These are phyloP conservation scores for Vulpes vulpes DNA, from an alignment of 2,113 vertebrate species.

Conservation along the genomic window DNA sequence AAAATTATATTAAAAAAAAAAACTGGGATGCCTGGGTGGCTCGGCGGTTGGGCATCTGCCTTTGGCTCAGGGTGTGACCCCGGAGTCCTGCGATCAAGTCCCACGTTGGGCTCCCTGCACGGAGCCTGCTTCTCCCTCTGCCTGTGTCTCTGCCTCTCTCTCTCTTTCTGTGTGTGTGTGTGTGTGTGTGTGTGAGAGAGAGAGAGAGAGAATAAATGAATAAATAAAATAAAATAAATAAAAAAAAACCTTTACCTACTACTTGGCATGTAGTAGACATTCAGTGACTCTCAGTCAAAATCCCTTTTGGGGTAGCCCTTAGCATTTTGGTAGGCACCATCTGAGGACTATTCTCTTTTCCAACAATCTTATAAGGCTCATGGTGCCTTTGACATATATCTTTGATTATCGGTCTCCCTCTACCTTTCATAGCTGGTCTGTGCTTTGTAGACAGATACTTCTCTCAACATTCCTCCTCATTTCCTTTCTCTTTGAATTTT, in stretches of 20 bases:
- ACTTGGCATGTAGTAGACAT: not conserved
- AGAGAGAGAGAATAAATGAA: no score
- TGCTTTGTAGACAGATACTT: not conserved
- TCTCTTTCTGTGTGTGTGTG: no score
- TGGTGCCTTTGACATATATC: not conserved
- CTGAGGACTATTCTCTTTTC: not conserved
- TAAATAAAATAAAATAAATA: no score
- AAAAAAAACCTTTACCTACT: not conserved
- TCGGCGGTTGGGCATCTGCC: no score
- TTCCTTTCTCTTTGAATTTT: constrained; percentile 17
- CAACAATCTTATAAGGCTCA: not conserved
- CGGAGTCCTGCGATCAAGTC: no score
- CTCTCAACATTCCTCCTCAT: not conserved
- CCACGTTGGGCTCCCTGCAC: no score
- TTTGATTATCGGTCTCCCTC: not conserved
- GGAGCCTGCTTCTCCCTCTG: no score
- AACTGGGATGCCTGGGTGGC: not conserved
- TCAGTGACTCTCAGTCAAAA: not conserved
- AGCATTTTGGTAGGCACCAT: not conserved
- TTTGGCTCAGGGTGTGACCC: no score
- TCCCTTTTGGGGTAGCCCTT: not conserved
- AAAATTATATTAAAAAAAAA: not conserved
- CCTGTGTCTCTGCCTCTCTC: no score
- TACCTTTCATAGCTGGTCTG: not conserved
- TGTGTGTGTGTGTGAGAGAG: no score